Conservation (phyloP, 2,888 invertebrate species). For the Temnothorax unifasciatus region DNA sequence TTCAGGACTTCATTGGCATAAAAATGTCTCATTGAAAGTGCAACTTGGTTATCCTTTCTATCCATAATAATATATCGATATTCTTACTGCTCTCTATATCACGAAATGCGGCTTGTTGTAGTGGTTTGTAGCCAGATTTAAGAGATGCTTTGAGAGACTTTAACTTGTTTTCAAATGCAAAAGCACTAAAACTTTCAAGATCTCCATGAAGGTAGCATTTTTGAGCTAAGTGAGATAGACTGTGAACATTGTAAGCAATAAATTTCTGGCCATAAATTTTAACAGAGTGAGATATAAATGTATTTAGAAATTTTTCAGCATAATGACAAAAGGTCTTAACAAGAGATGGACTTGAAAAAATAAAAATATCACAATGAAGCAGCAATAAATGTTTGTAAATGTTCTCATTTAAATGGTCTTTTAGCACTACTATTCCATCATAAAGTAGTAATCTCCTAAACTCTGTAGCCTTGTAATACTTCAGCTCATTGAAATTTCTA, state of each 20-base stretch:
- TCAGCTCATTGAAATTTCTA: slow-evolving; percentile 19
- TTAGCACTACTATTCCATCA: slow-evolving; percentile 26
- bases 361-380: slow-evolving; percentile 7
- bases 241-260: slow-evolving; percentile 16
- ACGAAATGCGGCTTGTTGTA: slow-evolving; percentile 12
- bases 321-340: neutral
- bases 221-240: neutral
- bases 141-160: neutral
- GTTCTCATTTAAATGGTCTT: slow-evolving; percentile 7
- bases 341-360: slow-evolving; percentile 12
- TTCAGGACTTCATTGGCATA: neutral
- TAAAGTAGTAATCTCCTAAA: slow-evolving; percentile 42
- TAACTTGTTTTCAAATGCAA: slow-evolving; percentile 5
- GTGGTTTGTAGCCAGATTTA: slow-evolving; percentile 5
- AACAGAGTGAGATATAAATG: slow-evolving; percentile 23
- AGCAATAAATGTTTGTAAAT: slow-evolving; percentile 17
- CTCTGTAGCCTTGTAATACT: slow-evolving; percentile 47
- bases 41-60: neutral
- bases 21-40: neutral
- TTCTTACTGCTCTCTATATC: neutral
- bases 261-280: slow-evolving; percentile 1
- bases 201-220: neutral
- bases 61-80: neutral
- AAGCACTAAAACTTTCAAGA: slow-evolving; percentile 14
- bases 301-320: neutral